Percentiles rank a stretch among this genome's conserved stretches.
phyloP scores from a whole-genome alignment of 2,888 invertebrate genomes.

The Byasa hedistus region DNA sequence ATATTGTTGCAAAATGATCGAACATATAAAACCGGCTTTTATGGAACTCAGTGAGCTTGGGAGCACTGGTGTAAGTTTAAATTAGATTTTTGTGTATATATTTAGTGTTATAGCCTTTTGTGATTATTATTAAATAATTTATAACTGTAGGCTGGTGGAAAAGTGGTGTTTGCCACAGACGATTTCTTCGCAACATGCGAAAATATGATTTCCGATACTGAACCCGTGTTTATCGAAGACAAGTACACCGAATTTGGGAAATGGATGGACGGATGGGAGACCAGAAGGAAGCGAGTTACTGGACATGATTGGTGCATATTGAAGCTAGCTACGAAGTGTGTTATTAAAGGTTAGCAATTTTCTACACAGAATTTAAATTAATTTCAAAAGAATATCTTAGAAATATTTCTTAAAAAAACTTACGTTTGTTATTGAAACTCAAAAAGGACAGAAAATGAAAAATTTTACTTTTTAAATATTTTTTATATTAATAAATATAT shows the following conservation, averaged over 20 bases:
- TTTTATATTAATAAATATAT: neutral
- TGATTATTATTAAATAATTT: neutral
- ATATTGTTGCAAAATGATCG: slow-evolving; percentile 19
- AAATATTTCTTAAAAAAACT: no score
- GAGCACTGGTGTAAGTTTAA: slow-evolving; percentile 20
- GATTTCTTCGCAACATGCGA: slow-evolving; percentile 83
- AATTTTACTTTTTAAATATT: no score
- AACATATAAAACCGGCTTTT: slow-evolving; percentile 19
- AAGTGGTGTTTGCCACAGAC: slow-evolving; percentile 81
- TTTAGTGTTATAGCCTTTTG: neutral
- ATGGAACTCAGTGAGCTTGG: slow-evolving; percentile 24
- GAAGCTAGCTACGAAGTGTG: slow-evolving; percentile 76
- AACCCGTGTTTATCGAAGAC: slow-evolving; percentile 78
- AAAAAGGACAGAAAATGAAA: no score
- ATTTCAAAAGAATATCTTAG: neutral
- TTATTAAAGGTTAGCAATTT: slow-evolving; percentile 64
- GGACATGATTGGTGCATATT: slow-evolving; percentile 84
- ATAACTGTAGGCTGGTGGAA: slow-evolving; percentile 74
- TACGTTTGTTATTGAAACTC: no score
- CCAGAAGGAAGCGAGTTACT: slow-evolving; percentile 78
- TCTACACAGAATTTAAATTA: slow-evolving; percentile 9
- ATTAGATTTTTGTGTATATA: neutral
- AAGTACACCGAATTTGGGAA: slow-evolving; percentile 82
- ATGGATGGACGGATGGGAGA: slow-evolving; percentile 87
- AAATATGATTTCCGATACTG: slow-evolving; percentile 75